Evolutionary conservation across 2,113 vertebrate genomes (phyloP), one percentile per base, ranked within the genome.

Genomic region (Coregonus clupeaformis): DNA sequence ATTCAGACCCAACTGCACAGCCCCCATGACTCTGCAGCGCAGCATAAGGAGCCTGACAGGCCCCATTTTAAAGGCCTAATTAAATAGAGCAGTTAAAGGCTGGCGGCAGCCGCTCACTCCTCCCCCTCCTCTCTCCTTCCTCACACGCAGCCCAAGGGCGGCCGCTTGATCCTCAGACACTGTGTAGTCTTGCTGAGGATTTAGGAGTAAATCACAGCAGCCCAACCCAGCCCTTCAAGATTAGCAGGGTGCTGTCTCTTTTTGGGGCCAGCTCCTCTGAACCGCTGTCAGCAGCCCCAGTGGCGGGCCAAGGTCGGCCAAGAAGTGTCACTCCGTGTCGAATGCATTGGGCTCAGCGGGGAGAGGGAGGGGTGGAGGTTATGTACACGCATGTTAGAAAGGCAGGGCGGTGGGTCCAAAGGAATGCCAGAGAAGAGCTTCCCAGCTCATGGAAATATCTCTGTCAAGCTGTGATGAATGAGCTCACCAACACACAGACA

Each of bases 51-150:
- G 89, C 78, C 86, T 80, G 79, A 82, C 84, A 82, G 84, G 80
- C 88, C 88, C 83, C 67, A 64, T 63, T 87, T 83, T 69, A 84
- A 76, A 87, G 76, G 14, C 84, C 82, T 86, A 87, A 88, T 89
- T 87, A 81, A 89, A 87, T 77, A 81, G 83, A 69, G 80, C 80
- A 78, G 85, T 80, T 87, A 76, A 72, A 82, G 77, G 71, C 82
- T 84, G 86, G 75, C 80, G 73, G 75, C 81, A 67, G 84, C 76
- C 60, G 18, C 70, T 27, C 76, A 66, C 52, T 49, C 71, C 75
- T 65, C 47, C 32, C 30, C 27, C 3, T 62, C 27, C 74, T 72
- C 57, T 75, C 29, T 75, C 24, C 36, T n/a, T 32, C 18, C n/a
- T 68, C 30, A 16, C 36, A 65, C 77, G 75, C 72, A 69, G 67